Base-by-base conservation (phyloP, 2,797 vertebrate genomes). In the Acridotheres tristis region DNA sequence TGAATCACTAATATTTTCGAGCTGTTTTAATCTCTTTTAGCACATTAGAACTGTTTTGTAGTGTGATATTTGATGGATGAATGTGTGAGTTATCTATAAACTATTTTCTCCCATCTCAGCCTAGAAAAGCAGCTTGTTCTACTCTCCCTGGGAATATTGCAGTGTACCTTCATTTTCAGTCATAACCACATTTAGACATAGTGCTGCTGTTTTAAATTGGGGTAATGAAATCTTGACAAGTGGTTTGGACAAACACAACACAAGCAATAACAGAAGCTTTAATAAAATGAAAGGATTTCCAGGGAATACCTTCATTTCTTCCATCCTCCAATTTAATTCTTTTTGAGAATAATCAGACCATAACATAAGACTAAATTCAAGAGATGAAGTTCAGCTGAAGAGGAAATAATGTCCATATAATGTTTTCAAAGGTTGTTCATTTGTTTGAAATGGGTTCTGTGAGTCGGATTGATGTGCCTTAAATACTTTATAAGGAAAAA, bases 201-300 rank as follows among this genome's bases (percentile, higher is more conserved):
- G 88, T 84, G 67, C 91, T 93, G 83, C 84, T 89, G 83, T 65
- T 96, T 95, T 94, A 97, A 97, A 96, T 96, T 94, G 92, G 77
- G 67, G 54, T 96, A 97, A 96, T 95, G 94, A 96, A 96, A 97
- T 96, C 86, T 94, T 94, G 92, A 96, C 94, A 93, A 96, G 91
- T 76, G 55, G 63, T 93, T 97, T 97, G 92, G 93, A 96, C 95
- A 96, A 97, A 96, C 77, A 96, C 88, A 96, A 93, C 92, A 90
- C 72, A 95, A 94, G 94, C 92, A 96, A 91, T 97, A 96, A 96
- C 84, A 92, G 95, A 92, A 57, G 42, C 89, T 94, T 96, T 94
- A 96, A 95, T 96, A 97, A 96, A 94, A 95, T 81, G 79, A 94
- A 90, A 89, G 78, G 80, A 94, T 96, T 97, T 96, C 95, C 86